A percentile compares a stretch with the other conserved stretches of the same genome.
Conservation (phyloP, 2,113 vertebrate species). For the Hypocryptadius cinnamomeus region DNA sequence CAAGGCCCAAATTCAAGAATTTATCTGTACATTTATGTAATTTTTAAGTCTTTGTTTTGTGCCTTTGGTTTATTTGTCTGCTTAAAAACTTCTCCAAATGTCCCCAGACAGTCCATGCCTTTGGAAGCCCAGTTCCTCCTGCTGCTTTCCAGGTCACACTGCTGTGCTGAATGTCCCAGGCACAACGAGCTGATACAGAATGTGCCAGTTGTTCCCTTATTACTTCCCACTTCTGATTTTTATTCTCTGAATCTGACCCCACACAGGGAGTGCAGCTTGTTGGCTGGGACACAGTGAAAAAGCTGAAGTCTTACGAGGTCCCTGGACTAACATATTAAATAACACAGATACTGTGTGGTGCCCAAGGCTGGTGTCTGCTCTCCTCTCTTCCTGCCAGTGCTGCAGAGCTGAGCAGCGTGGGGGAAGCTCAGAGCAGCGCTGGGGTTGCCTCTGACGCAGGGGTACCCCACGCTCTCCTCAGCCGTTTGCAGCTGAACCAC, state of each 20-base stretch:
- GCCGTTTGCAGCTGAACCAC: not conserved
- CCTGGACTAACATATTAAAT: not conserved
- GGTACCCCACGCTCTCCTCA: not conserved
- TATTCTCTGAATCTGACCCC: not conserved
- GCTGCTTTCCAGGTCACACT: not conserved
- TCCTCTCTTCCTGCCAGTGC: not conserved
- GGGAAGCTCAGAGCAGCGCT: not conserved
- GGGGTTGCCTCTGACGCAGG: not conserved
- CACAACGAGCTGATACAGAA: not conserved
- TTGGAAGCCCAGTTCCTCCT: not conserved
- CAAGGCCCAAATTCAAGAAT: not conserved
- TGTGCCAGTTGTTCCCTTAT: not conserved
- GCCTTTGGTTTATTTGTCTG: not conserved
- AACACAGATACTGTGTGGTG: not conserved
- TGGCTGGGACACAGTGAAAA: not conserved
- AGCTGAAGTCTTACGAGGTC: not conserved
- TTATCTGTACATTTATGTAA: not conserved
- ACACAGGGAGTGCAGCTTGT: not conserved
- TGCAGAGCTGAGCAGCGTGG: not conserved
- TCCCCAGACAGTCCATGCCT: fast-evolving
- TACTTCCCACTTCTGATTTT: not conserved
- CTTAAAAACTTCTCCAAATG: not conserved
- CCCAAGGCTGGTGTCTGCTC: not conserved
- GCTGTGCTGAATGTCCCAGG: not conserved
- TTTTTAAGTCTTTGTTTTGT: not conserved